Evolutionary conservation across 2,797 vertebrate genomes (phyloP).

Genomic region (Dicrostonyx torquatus): DNA sequence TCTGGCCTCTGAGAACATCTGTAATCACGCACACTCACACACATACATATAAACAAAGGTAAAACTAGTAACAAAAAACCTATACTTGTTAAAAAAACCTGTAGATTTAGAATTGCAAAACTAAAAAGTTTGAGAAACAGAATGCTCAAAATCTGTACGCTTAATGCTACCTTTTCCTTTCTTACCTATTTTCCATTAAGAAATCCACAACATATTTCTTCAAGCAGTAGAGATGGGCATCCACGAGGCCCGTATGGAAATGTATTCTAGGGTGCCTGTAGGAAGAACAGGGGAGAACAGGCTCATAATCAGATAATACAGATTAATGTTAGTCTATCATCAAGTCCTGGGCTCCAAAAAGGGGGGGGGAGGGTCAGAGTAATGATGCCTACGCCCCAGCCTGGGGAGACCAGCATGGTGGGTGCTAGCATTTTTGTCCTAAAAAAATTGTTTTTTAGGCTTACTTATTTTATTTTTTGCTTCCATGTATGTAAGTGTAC

Average conservation of each 20-base stretch:
- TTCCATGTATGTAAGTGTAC: background rate
- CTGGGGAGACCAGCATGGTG: background rate
- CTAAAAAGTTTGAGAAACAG: background rate
- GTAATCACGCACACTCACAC: background rate
- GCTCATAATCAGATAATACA: conserved; percentile 52
- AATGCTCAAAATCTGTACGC: background rate
- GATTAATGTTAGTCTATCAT: background rate
- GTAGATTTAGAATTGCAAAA: background rate
- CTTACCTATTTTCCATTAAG: conserved; percentile 89
- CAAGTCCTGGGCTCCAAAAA: background rate
- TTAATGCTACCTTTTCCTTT: conserved; percentile 25
- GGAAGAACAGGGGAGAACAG: conserved; percentile 57
- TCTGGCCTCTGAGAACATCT: background rate
- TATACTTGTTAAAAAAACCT: background rate
- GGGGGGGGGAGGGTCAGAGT: background rate
- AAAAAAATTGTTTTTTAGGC: background rate
- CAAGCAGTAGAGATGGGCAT: conserved; percentile 98
- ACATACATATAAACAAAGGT: background rate
- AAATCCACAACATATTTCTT: conserved; percentile 97
- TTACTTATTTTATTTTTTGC: conserved; percentile 30
- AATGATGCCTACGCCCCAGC: background rate
- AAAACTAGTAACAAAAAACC: background rate
- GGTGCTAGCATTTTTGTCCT: background rate
- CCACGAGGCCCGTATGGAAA: conserved; percentile 96
- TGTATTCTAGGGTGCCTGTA: conserved; percentile 95